These are phyloP conservation scores for Casuarius casuarius DNA, from an alignment of 2,113 vertebrate species.

Conservation along the genomic window DNA sequence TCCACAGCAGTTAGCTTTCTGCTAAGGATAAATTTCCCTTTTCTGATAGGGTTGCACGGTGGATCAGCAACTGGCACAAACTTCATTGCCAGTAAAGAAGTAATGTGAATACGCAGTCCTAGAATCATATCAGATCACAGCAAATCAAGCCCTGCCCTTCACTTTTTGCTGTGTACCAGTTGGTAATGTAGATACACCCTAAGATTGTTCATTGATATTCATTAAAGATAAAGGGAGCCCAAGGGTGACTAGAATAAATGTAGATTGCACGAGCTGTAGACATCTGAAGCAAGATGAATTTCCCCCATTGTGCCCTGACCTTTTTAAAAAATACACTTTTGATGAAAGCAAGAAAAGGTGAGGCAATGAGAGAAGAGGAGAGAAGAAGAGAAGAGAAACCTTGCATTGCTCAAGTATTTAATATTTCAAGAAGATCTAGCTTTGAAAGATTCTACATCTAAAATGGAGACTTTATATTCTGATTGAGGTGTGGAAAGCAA, in stretches of 20 bases:
- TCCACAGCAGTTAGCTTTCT: not conserved
- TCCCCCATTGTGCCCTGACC: not conserved
- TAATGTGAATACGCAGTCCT: not conserved
- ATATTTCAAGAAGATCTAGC: not conserved
- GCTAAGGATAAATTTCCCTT: not conserved
- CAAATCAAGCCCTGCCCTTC: not conserved
- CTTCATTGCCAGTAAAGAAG: not conserved
- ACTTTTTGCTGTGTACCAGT: not conserved
- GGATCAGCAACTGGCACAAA: not conserved
- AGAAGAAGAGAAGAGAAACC: not conserved
- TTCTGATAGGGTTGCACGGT: not conserved
- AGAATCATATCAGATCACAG: not conserved
- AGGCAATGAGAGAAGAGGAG: not conserved
- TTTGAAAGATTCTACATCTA: constrained; percentile 35
- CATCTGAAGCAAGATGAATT: not conserved
- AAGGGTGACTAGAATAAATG: not conserved
- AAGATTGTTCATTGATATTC: not conserved
- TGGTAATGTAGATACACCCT: not conserved
- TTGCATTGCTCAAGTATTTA: not conserved
- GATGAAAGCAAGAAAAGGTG: not conserved
- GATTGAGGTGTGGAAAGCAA: constrained; percentile 41
- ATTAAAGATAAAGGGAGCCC: not conserved
- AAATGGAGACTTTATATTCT: constrained; percentile 46
- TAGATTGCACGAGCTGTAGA: not conserved
- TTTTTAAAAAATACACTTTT: constrained; percentile 43